A percentile compares a stretch with the other conserved stretches of the same genome.
Conservation (phyloP, 2,113 vertebrate genomes). For the Malurus cyaneus region DNA sequence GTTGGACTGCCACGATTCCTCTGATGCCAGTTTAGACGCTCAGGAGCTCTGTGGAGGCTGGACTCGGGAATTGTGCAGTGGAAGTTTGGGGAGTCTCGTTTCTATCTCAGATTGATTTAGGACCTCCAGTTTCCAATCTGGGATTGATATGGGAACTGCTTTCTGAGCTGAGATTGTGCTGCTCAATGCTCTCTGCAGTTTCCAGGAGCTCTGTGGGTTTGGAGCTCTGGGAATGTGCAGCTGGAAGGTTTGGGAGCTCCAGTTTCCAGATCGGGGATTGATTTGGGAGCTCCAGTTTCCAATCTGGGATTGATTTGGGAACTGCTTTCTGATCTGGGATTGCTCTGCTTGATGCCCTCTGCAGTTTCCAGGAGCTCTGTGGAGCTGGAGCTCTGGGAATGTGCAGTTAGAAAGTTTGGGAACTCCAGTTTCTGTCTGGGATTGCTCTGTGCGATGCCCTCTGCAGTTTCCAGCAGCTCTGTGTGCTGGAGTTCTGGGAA, state of each 20-base stretch:
- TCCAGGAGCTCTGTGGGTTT: too few species aligned
- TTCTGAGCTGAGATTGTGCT: too few species aligned
- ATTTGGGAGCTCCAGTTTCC: too few species aligned
- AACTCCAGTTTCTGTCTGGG: neutral
- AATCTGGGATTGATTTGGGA: neutral
- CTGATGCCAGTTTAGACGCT: too few species aligned
- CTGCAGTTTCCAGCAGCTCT: neutral
- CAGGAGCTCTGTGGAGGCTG: too few species aligned
- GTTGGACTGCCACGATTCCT: too few species aligned
- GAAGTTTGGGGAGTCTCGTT: too few species aligned
- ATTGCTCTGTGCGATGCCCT: accelerated
- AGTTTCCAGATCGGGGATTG: neutral
- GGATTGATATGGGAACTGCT: neutral
- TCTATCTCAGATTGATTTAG: too few species aligned
- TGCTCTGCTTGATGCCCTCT: accelerated
- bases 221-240: neutral
- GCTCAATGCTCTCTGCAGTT: accelerated
- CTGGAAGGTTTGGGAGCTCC: neutral
- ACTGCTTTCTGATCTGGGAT: neutral
- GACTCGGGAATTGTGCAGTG: too few species aligned
- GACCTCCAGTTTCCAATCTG: too few species aligned
- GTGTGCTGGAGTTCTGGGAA: neutral
- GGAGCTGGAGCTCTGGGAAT: neutral
- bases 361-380: neutral
- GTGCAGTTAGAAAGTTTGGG: neutral